phyloP scores from a whole-genome alignment of 2,888 invertebrate genomes.

The Callyntrura guangdongensis region DNA sequence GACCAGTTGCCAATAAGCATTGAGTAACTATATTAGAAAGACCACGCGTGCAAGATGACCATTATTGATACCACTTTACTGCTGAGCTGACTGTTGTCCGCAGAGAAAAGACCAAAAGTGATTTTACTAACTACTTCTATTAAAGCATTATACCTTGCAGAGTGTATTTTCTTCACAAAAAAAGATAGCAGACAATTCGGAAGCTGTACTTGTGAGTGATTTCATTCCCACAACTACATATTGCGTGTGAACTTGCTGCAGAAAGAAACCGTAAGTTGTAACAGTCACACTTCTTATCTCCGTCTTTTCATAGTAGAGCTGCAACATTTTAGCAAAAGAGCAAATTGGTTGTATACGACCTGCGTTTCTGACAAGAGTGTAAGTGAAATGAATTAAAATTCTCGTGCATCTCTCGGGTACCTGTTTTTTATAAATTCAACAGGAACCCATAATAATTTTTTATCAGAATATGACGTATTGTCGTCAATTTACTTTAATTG shows the following conservation, averaged over 20 bases:
- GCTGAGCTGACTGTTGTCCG: background rate
- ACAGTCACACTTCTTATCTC: background rate
- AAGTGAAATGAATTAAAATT: slow-evolving; percentile 38
- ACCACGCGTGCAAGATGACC: slow-evolving; percentile 28
- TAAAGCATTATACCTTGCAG: background rate
- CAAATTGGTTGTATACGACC: background rate
- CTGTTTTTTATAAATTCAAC: background rate
- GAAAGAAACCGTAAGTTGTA: background rate
- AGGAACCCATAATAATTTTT: background rate
- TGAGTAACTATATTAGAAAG: background rate
- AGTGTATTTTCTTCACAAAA: slow-evolving; percentile 1
- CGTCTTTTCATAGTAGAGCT: background rate
- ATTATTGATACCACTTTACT: slow-evolving; percentile 36
- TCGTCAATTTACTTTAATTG: slow-evolving; percentile 44
- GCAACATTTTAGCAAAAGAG: too few relatives aligned
- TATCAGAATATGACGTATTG: slow-evolving; percentile 29
- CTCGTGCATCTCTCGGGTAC: background rate
- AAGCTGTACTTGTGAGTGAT: background rate
- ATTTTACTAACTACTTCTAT: background rate
- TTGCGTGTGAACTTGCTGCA: slow-evolving; percentile 1
- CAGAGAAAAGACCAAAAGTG: background rate
- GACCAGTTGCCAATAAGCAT: slow-evolving; percentile 15
- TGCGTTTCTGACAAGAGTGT: slow-evolving; percentile 2
- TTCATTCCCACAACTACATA: too few relatives aligned
- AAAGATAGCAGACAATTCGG: background rate